Percentiles rank a stretch among this genome's conserved stretches.
phyloP scores from a whole-genome alignment of 2,888 invertebrate species.

The Caenorhabditis sp. region DNA sequence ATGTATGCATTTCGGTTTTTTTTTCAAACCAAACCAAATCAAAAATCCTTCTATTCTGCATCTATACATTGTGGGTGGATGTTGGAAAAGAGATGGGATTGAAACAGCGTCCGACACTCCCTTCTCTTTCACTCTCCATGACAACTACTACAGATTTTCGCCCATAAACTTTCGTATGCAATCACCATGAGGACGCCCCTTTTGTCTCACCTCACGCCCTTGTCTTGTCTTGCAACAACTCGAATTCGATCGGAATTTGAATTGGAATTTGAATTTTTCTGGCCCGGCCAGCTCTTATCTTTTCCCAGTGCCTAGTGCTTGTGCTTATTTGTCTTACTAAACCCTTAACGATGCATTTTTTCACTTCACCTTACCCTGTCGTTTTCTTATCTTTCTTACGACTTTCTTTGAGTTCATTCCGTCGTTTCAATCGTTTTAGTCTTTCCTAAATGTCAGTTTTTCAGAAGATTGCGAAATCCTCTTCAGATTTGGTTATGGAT shows the following conservation, averaged over 20 bases:
- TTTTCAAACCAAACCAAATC: no score
- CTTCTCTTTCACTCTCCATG: slow-evolving; percentile 28
- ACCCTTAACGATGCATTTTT: no score
- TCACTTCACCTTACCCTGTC: slow-evolving; percentile 31
- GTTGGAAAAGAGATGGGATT: no score
- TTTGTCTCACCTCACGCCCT: background rate
- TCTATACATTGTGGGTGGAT: no score
- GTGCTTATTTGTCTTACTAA: no score
- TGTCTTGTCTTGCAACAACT: slow-evolving; percentile 30
- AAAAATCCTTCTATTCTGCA: background rate
- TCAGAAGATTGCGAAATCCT: background rate
- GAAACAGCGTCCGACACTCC: slow-evolving; percentile 39
- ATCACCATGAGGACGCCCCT: slow-evolving; percentile 36
- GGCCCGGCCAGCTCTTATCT: slow-evolving; percentile 24
- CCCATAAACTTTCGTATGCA: slow-evolving; percentile 59
- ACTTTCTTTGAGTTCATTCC: slow-evolving; percentile 4
- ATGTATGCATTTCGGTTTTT: background rate
- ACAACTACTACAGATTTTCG: slow-evolving; percentile 48
- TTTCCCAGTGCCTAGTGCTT: no score
- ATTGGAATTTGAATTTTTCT: slow-evolving; percentile 18
- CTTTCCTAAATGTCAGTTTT: no score
- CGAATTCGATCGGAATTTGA: background rate
- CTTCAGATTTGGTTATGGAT: slow-evolving; percentile 38
- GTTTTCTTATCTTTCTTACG: slow-evolving; percentile 26
- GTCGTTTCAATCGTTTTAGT: background rate